phyloP scores from a whole-genome alignment of 2,797 vertebrate species.

The Malurus splendens region DNA sequence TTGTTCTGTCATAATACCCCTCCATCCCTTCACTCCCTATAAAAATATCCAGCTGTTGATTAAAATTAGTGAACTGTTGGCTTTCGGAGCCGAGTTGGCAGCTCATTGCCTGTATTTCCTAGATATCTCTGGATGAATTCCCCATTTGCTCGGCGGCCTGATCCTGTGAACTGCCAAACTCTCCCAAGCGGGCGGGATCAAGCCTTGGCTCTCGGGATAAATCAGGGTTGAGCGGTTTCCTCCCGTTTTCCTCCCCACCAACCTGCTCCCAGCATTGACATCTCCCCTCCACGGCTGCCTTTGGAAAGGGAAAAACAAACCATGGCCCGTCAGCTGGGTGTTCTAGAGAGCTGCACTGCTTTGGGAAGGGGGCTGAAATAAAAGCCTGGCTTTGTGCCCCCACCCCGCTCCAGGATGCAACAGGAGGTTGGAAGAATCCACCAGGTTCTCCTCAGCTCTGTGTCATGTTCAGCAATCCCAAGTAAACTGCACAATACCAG shows the following conservation, averaged over 20 bases:
- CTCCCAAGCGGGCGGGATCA: background rate
- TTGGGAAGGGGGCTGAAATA: background rate
- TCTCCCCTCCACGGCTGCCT: background rate
- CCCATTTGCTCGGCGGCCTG: background rate
- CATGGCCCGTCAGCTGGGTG: background rate
- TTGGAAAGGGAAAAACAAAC: background rate
- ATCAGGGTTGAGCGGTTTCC: background rate
- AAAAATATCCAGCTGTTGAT: constrained; percentile 66
- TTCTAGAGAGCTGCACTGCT: background rate
- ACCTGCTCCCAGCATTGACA: background rate
- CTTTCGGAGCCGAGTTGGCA: constrained; percentile 39
- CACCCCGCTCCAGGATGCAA: background rate
- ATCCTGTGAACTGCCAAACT: constrained; percentile 20
- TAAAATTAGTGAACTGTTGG: constrained; percentile 63
- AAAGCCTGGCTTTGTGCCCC: background rate
- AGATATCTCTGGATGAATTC: constrained; percentile 53
- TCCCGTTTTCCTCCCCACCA: background rate
- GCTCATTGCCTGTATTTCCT: constrained; percentile 18
- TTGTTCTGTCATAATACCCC: constrained; percentile 63
- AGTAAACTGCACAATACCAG: background rate
- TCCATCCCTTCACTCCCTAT: constrained; percentile 59
- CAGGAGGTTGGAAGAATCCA: background rate
- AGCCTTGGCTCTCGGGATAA: background rate
- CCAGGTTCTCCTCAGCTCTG: background rate
- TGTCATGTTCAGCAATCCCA: background rate